Base-by-base conservation (phyloP, 2,888 invertebrate species). In the Pseudanteris insignis region DNA sequence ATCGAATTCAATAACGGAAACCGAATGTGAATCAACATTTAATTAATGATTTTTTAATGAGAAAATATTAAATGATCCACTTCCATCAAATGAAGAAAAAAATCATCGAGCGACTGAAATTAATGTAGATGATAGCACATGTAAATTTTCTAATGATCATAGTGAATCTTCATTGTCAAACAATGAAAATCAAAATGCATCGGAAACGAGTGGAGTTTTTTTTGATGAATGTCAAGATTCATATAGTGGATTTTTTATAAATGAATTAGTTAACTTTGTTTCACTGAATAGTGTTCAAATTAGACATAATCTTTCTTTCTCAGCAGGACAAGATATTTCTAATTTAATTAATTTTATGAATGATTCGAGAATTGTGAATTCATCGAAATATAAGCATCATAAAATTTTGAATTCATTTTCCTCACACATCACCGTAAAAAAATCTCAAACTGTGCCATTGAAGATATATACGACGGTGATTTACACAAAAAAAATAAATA, bases 391-490 rank as follows among this genome's bases (percentile, higher is more conserved):
- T 26, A 14, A 29, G 5, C 14, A 7, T 3, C 13, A 41, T 6
- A 41, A 41, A 41, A 28, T 41, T 7, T 11, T 29, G 18, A 12
- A 28, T 18, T 2, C 10, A 12, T 32, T 32, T 43, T 8, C 24
- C 1, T 11, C 43, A 21, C 2, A 32, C 7, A 43, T 29, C 6
- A n/a, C 41, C 12, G 10, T 29, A 43, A 63, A 51, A 44, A 28
- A 30, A 9, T 26, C 14, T 13, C 5, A n/a, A 10, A 40, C 14
- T 47, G 41, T 47, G 53, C 59, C 6, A 24, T 65, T 2, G 65
- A 63, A 32, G 60, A 65, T 24, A 65, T 63, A 14, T 63, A 29
- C 25, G 62, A 65, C 43, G 51, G 60, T 4, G 15, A 26, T 6
- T 12, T 25, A 14, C 60, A 63, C 37, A 37, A 38, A 47, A 53